Conservation (phyloP, 2,888 invertebrate genomes). For the Tenthredo mesomela region DNA sequence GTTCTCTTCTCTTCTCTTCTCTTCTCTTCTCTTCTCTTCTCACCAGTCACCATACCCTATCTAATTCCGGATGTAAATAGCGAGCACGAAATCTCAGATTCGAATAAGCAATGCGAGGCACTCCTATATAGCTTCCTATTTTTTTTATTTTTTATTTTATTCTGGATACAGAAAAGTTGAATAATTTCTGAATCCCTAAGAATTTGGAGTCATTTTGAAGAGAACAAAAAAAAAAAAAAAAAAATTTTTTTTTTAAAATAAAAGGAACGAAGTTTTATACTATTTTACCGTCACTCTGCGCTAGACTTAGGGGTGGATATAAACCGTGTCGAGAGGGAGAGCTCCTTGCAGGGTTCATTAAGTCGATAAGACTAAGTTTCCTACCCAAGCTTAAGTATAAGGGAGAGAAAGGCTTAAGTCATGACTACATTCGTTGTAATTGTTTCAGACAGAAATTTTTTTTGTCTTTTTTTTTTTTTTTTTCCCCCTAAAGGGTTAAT, state of each 20-base stretch:
- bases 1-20: not conserved
- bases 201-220: too few species aligned
- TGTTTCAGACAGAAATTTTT: not conserved
- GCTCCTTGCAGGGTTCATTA: not conserved
- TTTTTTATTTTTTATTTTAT: not conserved
- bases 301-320: not conserved
- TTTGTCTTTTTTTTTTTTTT: too few species aligned
- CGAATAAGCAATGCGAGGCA: not conserved
- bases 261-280: not conserved
- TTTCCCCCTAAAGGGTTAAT: too few species aligned
- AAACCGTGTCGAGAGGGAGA: not conserved
- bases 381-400: not conserved
- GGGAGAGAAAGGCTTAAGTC: not conserved
- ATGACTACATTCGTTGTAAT: constrained; percentile 13
- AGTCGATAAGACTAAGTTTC: not conserved
- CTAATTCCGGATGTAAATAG: constrained; percentile 3
- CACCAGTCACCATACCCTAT: not conserved
- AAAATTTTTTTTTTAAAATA: not conserved
- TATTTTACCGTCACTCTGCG: not conserved
- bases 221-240: not conserved
- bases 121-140: not conserved
- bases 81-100: not conserved
- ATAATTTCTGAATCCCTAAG: too few species aligned
- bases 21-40: not conserved
- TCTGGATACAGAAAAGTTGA: too few species aligned